Conservation (phyloP, 2,888 invertebrate genomes). For the Tiphia femorata region DNA sequence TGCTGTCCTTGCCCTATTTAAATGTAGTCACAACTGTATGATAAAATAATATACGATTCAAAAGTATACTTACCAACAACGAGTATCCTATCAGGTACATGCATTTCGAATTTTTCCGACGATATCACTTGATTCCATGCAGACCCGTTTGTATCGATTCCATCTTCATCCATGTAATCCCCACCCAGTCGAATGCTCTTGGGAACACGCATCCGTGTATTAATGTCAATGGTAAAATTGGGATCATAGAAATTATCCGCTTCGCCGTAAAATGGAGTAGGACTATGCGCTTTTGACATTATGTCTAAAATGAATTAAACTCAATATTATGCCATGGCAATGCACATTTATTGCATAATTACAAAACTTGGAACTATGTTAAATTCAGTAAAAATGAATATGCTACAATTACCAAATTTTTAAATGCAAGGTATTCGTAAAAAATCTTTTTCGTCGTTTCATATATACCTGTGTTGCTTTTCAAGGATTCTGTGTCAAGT, state of each 20-base stretch:
- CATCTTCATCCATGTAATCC: conserved; percentile 66
- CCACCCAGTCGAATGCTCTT: conserved; percentile 83
- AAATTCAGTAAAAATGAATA: background rate
- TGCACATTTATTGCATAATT: background rate
- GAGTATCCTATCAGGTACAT: conserved; percentile 93
- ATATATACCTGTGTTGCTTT: no score
- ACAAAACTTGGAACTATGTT: background rate
- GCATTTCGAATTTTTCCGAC: conserved; percentile 87
- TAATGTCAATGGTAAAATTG: conserved; percentile 83
- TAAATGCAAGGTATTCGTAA: no score
- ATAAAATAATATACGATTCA: background rate
- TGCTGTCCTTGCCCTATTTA: conserved; percentile 73
- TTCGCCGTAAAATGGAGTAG: conserved; percentile 75
- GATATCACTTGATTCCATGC: conserved; percentile 54
- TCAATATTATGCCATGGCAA: background rate
- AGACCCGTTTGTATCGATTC: background rate
- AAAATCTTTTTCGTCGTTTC: no score
- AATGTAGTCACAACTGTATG: background rate
- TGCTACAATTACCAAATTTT: no score
- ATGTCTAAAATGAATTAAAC: conserved; percentile 32
- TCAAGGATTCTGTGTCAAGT: background rate
- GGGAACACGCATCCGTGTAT: conserved; percentile 85
- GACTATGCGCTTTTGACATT: conserved; percentile 76
- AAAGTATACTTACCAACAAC: conserved; percentile 78
- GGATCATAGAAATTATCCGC: conserved; percentile 75